These are phyloP conservation scores for Caenorhabditis remanei DNA, from an alignment of 1,140 invertebrate genomes.

Conservation along the genomic window DNA sequence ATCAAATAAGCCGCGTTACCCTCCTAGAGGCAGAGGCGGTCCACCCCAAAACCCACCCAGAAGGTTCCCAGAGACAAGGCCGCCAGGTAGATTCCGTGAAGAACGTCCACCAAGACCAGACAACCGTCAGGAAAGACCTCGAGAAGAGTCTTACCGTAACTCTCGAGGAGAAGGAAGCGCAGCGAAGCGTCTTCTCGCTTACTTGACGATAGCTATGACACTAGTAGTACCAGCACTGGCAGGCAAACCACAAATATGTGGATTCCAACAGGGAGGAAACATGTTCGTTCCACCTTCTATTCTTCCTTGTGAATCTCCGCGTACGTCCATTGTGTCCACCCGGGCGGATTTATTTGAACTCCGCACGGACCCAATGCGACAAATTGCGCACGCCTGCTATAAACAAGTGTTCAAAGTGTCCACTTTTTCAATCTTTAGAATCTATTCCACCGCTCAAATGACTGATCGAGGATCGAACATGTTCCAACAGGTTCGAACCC, in stretches of 20 bases:
- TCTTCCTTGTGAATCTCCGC: background rate
- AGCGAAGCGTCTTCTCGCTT: background rate
- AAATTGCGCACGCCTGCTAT: background rate
- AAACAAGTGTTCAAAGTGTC: background rate
- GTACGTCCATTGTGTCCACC: background rate
- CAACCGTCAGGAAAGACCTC: background rate
- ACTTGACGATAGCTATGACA: background rate
- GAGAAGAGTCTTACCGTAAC: background rate
- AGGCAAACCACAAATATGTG: background rate
- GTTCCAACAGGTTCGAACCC: background rate
- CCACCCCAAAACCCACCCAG: too few relatives aligned
- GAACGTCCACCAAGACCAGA: background rate
- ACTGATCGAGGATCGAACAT: background rate
- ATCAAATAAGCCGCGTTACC: too few relatives aligned
- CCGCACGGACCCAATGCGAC: background rate
- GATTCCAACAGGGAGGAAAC: constrained; percentile 9
- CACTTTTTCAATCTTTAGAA: background rate
- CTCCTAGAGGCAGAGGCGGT: too few relatives aligned
- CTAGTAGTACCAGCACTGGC: background rate
- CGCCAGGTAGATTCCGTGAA: background rate
- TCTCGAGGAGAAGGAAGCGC: background rate
- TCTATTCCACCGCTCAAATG: background rate
- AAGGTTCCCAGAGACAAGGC: too few relatives aligned
- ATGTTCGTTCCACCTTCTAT: background rate
- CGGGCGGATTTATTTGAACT: background rate